Percentiles rank a stretch among this genome's conserved stretches.
Evolutionary conservation across 2,797 vertebrate genomes (phyloP).

Genomic region (Protosalanx chinensis): DNA sequence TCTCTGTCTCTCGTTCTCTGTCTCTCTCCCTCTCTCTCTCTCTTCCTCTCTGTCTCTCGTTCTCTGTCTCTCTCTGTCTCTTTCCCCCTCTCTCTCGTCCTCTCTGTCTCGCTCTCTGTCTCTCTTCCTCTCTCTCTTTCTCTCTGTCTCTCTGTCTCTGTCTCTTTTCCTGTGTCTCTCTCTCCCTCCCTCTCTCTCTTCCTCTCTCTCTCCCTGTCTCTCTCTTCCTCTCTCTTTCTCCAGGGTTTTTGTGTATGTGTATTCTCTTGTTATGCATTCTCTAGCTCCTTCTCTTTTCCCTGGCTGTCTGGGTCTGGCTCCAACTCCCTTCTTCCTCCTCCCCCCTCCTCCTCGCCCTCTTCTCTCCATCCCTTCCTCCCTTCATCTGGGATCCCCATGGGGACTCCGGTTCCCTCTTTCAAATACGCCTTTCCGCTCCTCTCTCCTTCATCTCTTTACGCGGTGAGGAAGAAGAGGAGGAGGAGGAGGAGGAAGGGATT

Average conservation of each 20-base stretch:
- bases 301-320: constrained; percentile 25
- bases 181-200: constrained; percentile 59
- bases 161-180: too few species aligned
- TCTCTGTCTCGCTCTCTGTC: too few species aligned
- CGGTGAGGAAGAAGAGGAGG: constrained; percentile 56
- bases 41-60: too few species aligned
- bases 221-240: constrained; percentile 8
- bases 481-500: constrained; percentile 48
- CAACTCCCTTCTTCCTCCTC: constrained; percentile 43
- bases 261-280: not conserved
- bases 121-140: too few species aligned
- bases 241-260: not conserved
- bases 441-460: constrained; percentile 69
- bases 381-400: constrained; percentile 70
- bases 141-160: too few species aligned
- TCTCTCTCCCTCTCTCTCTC: not conserved
- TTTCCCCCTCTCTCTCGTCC: too few species aligned
- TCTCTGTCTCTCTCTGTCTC: too few species aligned
- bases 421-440: constrained; percentile 72
- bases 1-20: constrained; percentile 38
- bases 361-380: constrained; percentile 63
- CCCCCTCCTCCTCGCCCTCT: constrained; percentile 52
- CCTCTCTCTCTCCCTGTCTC: constrained; percentile 48
- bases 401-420: constrained; percentile 74
- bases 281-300: constrained; percentile 73